A percentile compares a stretch with the other conserved stretches of the same genome.
Evolutionary conservation across 2,797 vertebrate genomes (phyloP).

Genomic region (Acanthopagrus latus): DNA sequence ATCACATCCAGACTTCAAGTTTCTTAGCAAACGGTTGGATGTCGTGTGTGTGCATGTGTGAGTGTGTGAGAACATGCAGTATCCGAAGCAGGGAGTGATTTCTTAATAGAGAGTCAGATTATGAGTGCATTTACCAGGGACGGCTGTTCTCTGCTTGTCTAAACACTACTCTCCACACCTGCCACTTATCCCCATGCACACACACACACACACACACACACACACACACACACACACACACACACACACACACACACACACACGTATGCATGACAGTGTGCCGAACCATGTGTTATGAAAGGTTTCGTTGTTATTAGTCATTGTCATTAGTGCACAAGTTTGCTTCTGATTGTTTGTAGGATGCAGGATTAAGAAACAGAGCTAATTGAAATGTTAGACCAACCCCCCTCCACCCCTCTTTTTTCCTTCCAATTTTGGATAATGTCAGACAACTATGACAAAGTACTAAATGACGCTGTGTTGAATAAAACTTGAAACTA

Average conservation of each 20-base stretch:
- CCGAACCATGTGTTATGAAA: neutral
- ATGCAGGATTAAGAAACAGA: neutral
- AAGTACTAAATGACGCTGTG: too few relatives aligned
- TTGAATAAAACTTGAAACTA: too few relatives aligned
- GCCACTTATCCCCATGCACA: neutral
- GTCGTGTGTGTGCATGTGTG: neutral
- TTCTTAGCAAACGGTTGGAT: constrained; percentile 38
- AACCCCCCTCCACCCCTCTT: too few relatives aligned
- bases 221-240: neutral
- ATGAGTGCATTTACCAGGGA: constrained; percentile 12
- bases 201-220: neutral
- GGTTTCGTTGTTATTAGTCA: neutral
- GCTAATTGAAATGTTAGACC: neutral
- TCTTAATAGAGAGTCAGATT: constrained; percentile 11
- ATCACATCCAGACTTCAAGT: constrained; percentile 85
- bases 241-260: constrained; percentile 31
- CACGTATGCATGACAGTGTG: constrained; percentile 21
- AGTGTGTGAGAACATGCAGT: neutral
- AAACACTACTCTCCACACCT: neutral
- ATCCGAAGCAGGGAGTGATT: constrained; percentile 27
- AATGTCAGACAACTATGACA: too few relatives aligned
- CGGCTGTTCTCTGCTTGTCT: neutral
- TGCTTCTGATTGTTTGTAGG: neutral
- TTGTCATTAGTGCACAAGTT: neutral
- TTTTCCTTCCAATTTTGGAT: too few relatives aligned